These are phyloP conservation scores for Caenorhabditis uteleia DNA, from an alignment of 2,888 invertebrate species.

Conservation along the genomic window DNA sequence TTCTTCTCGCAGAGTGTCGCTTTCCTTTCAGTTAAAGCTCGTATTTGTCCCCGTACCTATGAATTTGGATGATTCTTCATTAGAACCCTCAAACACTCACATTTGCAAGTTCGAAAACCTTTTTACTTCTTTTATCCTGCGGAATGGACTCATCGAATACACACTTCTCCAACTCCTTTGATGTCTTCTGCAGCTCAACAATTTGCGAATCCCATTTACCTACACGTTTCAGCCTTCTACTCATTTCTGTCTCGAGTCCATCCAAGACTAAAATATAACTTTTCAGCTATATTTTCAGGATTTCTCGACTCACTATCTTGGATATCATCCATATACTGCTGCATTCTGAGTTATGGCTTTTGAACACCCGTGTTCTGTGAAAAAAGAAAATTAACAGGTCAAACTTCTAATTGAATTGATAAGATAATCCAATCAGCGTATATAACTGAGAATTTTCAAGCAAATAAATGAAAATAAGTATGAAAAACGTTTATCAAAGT, in stretches of 20 bases:
- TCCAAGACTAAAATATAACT: constrained; percentile 20
- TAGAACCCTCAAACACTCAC: background rate
- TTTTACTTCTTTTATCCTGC: constrained; percentile 1
- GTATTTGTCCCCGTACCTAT: background rate
- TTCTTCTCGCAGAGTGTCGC: constrained; percentile 9
- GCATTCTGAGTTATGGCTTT: no score
- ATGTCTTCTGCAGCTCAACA: background rate
- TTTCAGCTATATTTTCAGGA: background rate
- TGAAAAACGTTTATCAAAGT: no score
- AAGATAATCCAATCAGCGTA: no score
- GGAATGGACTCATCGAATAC: constrained; percentile 9
- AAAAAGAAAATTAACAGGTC: no score
- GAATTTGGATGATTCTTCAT: background rate
- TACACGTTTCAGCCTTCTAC: constrained; percentile 5
- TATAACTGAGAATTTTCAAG: no score
- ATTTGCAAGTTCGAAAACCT: constrained; percentile 4
- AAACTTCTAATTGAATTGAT: no score
- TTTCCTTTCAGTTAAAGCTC: constrained; percentile 11
- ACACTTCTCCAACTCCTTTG: background rate
- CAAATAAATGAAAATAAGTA: no score
- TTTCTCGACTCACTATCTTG: constrained; percentile 22
- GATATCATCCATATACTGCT: constrained; percentile 38
- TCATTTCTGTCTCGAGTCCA: constrained; percentile 22
- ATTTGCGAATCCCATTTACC: constrained; percentile 17
- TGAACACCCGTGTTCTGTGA: no score